Evolutionary conservation across 2,797 vertebrate species (phyloP), one percentile per base, ranked within the genome.

Genomic region (Echiichthys vipera): DNA sequence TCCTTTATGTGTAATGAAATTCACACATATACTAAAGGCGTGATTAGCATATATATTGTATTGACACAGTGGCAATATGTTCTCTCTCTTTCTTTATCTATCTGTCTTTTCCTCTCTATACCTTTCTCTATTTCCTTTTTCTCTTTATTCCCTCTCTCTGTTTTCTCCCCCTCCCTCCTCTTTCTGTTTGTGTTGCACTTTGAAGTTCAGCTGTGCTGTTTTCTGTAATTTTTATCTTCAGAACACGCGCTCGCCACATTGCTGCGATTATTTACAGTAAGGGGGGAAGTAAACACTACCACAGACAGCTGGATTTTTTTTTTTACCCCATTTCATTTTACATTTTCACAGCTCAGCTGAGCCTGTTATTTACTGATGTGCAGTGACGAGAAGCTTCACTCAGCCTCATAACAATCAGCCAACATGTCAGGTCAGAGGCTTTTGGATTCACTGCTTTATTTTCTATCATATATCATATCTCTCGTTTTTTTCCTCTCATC

Each of bases 1-100:
- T 83, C 65, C 78, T 89, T 89, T 76, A 79, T 76, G 64, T 86
- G 75, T 87, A 83, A 89, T 90, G 83, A 92, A 85, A 89, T 88
- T 87, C 81, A 74, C 81, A 86, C 80, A 86, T 77, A 74, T 65
- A 87, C 90, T 88, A 90, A 91, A 87, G 83, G 84, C 78, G 74
- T 84, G 87, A 91, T 91, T 91, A 92, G 86, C 90, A 92, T 91
- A 90, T 91, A 92, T 91, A 92, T 91, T 92, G 90, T 92, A 86
- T 90, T 91, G 88, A 91, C 89, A 91, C 85, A 89, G 84, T 84
- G 83, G 87, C 84, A 86, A 84, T 85, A 82, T 85, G 81, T 80
- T 80, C 85, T n/a, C 74, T 77, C 78, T 83, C 71, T 55, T 18
- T 71, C 55, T 79, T 53, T 83, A 65, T 81, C 72, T 83, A 9